Base-by-base conservation (phyloP, 2,797 vertebrate species). In the Pterois miles region DNA sequence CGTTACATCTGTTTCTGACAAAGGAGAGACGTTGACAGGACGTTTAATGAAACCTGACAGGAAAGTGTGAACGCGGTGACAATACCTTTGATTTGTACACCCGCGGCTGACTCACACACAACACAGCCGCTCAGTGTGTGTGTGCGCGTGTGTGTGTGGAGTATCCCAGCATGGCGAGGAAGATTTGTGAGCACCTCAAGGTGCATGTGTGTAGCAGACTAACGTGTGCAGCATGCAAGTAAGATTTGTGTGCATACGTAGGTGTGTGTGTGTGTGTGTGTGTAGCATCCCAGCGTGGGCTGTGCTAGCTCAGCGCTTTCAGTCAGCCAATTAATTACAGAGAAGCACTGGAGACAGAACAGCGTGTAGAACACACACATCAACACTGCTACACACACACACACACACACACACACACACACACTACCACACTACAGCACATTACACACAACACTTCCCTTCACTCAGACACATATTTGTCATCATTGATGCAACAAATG, bases 281-380 rank as follows among this genome's bases (percentile, higher is more conserved):
- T 73, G 78, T 70, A 77, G 69, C 76, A 66, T 81, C 87, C 81
- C 84, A 86, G 88, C 79, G 66, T 91, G 91, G 90, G 88, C 80
- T 81, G 69, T 93, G 93, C 93, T 89, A 74, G 78, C 91, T 94
- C 92, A 93, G 92, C 93, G 22, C 86, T 92, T 94, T 94, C 81
- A 90, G 86, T 85, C 89, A 80, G 91, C 90, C 93, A 94, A 94
- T 94, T 94, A 94, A 94, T 94, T 94, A 94, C 92, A 92, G 90
- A 68, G 88, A 90, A 88, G 91, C 87, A 53, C 84, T 89, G 75
- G 89, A 93, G 91, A 92, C 88, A 86, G 77, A 91, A 83, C 73
- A 87, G 86, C 74, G 78, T 87, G 90, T 83, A 84, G 86, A 88
- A 87, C 87, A 85, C 89, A 89, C 86, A 89, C 85, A 84, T 76